Base-by-base conservation (phyloP, 2,113 vertebrate genomes). In the Furnarius figulus region DNA sequence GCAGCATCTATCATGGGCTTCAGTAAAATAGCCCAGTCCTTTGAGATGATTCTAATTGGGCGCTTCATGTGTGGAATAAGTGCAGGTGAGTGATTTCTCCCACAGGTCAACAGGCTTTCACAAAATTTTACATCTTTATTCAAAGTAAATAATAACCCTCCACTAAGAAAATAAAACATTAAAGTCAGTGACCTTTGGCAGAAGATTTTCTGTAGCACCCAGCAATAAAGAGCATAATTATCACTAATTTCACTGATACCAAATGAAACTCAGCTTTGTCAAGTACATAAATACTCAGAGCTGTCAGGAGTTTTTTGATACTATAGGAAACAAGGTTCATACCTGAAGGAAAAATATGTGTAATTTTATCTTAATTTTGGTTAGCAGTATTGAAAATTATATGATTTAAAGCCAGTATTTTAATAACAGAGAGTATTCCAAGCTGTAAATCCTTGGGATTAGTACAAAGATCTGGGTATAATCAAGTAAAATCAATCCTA, bases 11-110 rank as follows among this genome's bases (percentile, higher is more conserved):
- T 98, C 58, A 97, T 98, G 98, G 82, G 98, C 62, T 97, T 98
- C 91, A 98, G 98, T 81, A 98, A 96, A 91, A 91, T n/a, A 71
- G 97, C 95, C 33, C 91, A 49, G 50, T 98, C 98, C 63, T 98
- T 98, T 79, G 98, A 98, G 96, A 98, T 99, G 97, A 98, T 98
- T 80, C 75, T 98, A 35, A 62, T 98, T 42, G 98, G 98, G 71
- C 96, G 98, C 42, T 97, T 98, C 88, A 95, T 98, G 58, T 98
- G 97, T 40, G 98, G 98, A 75, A 49, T 98, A n/a, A 98, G 98
- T 87, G 92, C 95, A 79, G 98, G 98, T 98, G 85, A 81, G 88
- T 56, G 78, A 83, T 46, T 85, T 70, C 49, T 91, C 58, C 46
- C 52, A 58, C 8, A 10, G n/a, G 9, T 37, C 77, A 76, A 40